Percentiles rank a stretch among this genome's conserved stretches.
These are phyloP conservation scores for Dromaius novaehollandiae DNA, from an alignment of 2,113 vertebrate species.

Conservation along the genomic window DNA sequence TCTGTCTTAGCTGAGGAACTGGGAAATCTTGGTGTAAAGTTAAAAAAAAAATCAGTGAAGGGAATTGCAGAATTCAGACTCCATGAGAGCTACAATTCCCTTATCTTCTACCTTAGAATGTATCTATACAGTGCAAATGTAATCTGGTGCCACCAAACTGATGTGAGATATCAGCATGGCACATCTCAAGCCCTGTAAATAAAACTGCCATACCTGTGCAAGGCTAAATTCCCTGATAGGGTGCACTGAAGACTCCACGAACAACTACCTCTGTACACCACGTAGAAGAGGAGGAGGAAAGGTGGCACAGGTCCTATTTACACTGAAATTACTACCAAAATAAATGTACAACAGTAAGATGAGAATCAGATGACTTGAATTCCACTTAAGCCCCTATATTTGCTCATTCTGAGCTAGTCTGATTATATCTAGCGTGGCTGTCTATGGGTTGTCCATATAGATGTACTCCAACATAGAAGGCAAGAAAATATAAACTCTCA, in stretches of 20 bases:
- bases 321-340: background rate
- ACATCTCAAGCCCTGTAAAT: background rate
- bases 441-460: background rate
- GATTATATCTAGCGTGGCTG: background rate
- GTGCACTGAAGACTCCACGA: background rate
- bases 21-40: background rate
- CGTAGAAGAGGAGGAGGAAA: background rate
- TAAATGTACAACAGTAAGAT: background rate
- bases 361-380: background rate
- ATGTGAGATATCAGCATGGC: background rate
- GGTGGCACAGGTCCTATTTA: background rate
- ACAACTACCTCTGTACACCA: background rate
- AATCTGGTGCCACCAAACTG: background rate
- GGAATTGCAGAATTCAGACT: background rate
- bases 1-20: background rate
- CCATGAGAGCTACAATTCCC: background rate
- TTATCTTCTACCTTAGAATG: background rate
- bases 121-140: background rate
- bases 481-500: slow-evolving; percentile 7
- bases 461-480: background rate
- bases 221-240: background rate
- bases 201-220: background rate
- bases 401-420: background rate
- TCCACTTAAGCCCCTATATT: background rate
- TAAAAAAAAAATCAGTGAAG: background rate